These are phyloP conservation scores for Ptilonorhynchus violaceus DNA, from an alignment of 2,113 vertebrate genomes.

Conservation along the genomic window DNA sequence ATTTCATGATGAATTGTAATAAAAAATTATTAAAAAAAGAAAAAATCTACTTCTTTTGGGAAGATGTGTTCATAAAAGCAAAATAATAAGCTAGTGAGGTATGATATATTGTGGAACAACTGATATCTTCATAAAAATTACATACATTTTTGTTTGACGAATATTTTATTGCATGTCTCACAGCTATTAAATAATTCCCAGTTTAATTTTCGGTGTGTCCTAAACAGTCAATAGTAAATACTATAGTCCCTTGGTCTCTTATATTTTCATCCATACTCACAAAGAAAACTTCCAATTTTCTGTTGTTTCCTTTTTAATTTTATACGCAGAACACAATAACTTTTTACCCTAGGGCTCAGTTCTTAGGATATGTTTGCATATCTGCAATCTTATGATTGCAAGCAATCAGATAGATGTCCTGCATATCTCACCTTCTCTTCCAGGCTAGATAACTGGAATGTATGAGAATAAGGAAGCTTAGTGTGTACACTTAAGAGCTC, in stretches of 20 bases:
- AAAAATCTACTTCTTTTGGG: neutral
- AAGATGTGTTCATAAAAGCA: constrained; percentile 11
- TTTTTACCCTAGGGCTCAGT: neutral
- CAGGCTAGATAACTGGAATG: neutral
- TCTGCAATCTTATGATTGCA: too few relatives aligned
- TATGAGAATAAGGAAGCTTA: neutral
- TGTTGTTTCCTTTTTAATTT: neutral
- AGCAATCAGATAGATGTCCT: neutral
- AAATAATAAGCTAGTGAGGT: constrained; percentile 35
- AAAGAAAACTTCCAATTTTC: neutral
- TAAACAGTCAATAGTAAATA: constrained; percentile 26
- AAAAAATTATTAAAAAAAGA: neutral
- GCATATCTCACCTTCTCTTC: neutral
- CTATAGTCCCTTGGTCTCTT: neutral
- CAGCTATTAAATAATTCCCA: constrained; percentile 65
- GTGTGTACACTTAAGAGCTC: neutral
- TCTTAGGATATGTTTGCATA: neutral
- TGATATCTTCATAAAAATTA: constrained; percentile 47
- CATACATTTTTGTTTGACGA: constrained; percentile 34
- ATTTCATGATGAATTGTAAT: constrained; percentile 1
- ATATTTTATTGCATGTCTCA: constrained; percentile 53
- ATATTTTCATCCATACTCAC: neutral
- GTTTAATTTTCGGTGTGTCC: constrained; percentile 46
- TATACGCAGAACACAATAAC: neutral
- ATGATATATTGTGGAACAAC: constrained; percentile 1